These are phyloP conservation scores for Apis florea DNA, from an alignment of 1,140 invertebrate species.

Conservation along the genomic window DNA sequence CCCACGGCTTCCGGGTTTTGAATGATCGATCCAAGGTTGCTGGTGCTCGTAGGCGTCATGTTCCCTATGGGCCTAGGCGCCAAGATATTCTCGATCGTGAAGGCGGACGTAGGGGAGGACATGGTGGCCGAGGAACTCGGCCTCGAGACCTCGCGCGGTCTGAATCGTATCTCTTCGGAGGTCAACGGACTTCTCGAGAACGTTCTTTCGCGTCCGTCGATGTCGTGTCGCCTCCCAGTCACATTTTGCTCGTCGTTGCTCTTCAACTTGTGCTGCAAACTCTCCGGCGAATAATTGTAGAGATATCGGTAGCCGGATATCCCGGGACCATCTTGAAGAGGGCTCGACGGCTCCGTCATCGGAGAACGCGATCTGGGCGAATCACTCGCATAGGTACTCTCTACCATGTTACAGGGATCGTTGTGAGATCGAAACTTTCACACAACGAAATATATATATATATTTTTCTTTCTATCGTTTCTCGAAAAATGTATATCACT, in stretches of 20 bases:
- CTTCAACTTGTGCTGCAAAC: conserved; percentile 63
- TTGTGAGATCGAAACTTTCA: neutral
- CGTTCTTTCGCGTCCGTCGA: conserved; percentile 53
- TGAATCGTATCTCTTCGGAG: conserved; percentile 60
- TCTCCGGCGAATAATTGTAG: conserved; percentile 69
- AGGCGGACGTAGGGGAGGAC: conserved; percentile 84
- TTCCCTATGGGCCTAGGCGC: conserved; percentile 81
- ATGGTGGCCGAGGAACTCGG: conserved; percentile 77
- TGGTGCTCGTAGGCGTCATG: conserved; percentile 56
- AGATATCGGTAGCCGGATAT: conserved; percentile 69
- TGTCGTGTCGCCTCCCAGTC: conserved; percentile 51
- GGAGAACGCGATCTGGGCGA: conserved; percentile 76
- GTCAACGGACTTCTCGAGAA: conserved; percentile 65
- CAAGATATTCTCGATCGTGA: conserved; percentile 91
- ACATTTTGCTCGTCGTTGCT: conserved; percentile 52
- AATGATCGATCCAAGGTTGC: conserved; percentile 54
- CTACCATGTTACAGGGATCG: conserved; percentile 71
- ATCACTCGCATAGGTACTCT: conserved; percentile 75
- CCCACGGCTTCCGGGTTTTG: conserved; percentile 66
- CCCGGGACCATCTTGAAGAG: conserved; percentile 71
- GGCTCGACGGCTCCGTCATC: conserved; percentile 76
- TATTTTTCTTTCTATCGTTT: too few relatives aligned
- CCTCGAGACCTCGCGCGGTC: conserved; percentile 59
- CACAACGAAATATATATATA: neutral
- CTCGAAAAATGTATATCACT: too few relatives aligned